These are phyloP conservation scores for Incurvaria masculella DNA, from an alignment of 2,888 invertebrate genomes.

Conservation along the genomic window DNA sequence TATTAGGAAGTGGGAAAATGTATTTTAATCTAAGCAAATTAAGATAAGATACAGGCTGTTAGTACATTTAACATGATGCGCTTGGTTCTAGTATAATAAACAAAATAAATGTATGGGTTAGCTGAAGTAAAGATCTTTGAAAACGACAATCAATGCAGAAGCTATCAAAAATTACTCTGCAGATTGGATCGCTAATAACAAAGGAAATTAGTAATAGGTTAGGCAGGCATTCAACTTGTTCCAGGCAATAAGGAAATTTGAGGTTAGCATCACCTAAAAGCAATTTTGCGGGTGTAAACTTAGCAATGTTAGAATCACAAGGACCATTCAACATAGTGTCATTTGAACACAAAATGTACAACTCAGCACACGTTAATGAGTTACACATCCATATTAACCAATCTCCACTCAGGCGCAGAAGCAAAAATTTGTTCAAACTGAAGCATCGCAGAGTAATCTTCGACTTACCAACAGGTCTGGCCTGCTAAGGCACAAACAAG, in stretches of 20 bases:
- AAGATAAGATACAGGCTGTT: too few species aligned
- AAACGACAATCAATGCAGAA: too few species aligned
- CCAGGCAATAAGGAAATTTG: background rate
- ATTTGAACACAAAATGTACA: constrained; percentile 13
- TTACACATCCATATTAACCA: background rate
- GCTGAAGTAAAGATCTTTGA: too few species aligned
- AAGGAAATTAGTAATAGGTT: background rate
- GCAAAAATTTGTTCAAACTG: background rate
- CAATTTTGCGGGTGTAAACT: background rate
- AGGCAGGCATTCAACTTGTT: background rate
- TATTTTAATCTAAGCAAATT: too few species aligned
- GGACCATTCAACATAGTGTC: constrained; percentile 48
- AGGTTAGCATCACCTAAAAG: background rate
- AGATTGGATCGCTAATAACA: too few species aligned
- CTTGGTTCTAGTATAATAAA: too few species aligned
- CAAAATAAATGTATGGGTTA: too few species aligned
- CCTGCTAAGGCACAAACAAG: constrained; percentile 72
- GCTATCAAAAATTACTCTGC: too few species aligned
- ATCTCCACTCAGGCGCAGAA: background rate
- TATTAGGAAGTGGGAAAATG: too few species aligned
- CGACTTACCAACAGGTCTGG: constrained; percentile 71
- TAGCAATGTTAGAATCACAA: constrained; percentile 49
- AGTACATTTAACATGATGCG: too few species aligned
- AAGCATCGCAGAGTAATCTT: constrained; percentile 22
- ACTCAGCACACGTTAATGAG: constrained; percentile 34